Percentiles rank a stretch among this genome's conserved stretches.
phyloP scores from a whole-genome alignment of 2,888 invertebrate species.

The Agrotis ipsilon region DNA sequence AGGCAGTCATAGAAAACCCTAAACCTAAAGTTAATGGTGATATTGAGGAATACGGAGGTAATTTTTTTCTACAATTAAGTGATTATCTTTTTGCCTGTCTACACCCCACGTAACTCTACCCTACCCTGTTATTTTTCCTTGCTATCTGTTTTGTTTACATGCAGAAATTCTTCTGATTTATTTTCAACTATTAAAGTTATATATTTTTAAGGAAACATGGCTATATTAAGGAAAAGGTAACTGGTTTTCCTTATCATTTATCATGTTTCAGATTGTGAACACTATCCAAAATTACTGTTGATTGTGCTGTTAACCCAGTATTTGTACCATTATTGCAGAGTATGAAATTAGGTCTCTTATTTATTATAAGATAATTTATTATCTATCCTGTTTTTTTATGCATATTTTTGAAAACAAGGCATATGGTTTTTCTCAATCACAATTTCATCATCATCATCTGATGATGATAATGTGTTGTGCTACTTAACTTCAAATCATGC shows the following conservation, averaged over 20 bases:
- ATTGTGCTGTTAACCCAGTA: neutral
- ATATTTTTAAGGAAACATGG: no score
- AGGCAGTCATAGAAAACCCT: slow-evolving; percentile 62
- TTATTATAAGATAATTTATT: neutral
- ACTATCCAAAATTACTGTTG: neutral
- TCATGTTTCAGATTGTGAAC: neutral
- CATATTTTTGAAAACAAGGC: neutral
- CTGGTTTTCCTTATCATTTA: neutral
- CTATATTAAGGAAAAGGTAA: neutral
- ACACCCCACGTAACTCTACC: no score
- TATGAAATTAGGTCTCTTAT: neutral
- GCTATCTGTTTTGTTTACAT: no score
- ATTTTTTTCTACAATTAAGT: no score
- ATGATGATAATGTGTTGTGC: no score
- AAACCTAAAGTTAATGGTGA: slow-evolving; percentile 38
- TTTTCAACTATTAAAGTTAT: neutral
- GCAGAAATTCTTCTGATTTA: neutral
- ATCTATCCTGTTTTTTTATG: neutral
- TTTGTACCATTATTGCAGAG: neutral
- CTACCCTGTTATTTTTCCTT: no score
- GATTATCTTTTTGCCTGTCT: no score
- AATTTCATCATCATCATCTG: no score
- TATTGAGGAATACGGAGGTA: slow-evolving; percentile 64
- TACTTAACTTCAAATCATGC: no score
- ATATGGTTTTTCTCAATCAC: neutral